Evolutionary conservation across 2,113 vertebrate genomes (phyloP), one percentile per base, ranked within the genome.

Genomic region (Mormoops blainvillei): DNA sequence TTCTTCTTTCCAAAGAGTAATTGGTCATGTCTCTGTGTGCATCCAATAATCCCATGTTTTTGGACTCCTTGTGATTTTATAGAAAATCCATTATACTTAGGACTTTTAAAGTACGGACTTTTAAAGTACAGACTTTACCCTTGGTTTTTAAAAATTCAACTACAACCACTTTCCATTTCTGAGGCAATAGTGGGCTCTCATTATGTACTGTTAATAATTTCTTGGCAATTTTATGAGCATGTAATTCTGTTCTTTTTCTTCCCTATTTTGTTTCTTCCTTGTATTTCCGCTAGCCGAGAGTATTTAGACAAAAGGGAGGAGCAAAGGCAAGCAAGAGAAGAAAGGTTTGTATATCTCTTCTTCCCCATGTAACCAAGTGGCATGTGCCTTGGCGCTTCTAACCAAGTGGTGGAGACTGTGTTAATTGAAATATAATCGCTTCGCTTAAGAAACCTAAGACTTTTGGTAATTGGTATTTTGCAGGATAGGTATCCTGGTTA

Each of bases 281-380:
- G 92, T 92, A 95, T 96, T 98, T 98, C 76, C 86, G 50, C 85
- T 98, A 99, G 99, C 98, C 99, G 98, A 6, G 99, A 99, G 94
- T 99, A 99, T 97, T 98, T 99, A 96, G 99, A 99, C 94, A 99
- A 99, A 98, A 99, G 99, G 98, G 99, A 99, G 97, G 99, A 99
- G 83, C 98, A 98, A 63, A 99, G 99, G 98, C 99, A 99, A 97
- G 99, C 99, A 94, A 98, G 99, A 98, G 99, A 99, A 98, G 99
- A 99, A 97, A 99, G 99, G 99, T 99, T 98, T 97, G 99, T 98
- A 98, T 88, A 67, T 70, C 22, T 84, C 70, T 82, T 95, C 87
- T 96, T 95, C 54, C 20, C 89, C 52, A 67, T 63, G 48, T 95
- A 43, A 81, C 43, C 85, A 61, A 85, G 82, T 50, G 31, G 58